phyloP scores from a whole-genome alignment of 2,113 vertebrate genomes.

The Phyllopteryx taeniolatus region DNA sequence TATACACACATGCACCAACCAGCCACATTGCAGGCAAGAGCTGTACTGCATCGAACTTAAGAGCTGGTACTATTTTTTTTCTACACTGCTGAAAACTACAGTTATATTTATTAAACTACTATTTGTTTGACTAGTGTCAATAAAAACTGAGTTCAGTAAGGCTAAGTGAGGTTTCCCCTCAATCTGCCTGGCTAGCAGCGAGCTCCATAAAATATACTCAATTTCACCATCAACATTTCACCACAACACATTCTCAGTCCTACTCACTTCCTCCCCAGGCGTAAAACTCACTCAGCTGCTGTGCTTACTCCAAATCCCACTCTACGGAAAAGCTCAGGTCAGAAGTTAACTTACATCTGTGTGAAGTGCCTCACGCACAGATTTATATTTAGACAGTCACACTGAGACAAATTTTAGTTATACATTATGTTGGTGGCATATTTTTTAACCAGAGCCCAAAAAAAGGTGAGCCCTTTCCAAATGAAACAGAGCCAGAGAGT shows the following conservation, averaged over 20 bases:
- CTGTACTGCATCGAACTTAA: background rate
- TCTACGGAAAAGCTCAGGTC: slow-evolving; percentile 13
- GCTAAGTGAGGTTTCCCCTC: background rate
- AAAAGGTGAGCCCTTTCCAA: slow-evolving; percentile 65
- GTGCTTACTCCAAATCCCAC: slow-evolving; percentile 21
- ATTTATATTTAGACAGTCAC: slow-evolving; percentile 58
- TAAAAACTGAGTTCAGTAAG: background rate
- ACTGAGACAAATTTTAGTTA: slow-evolving; percentile 47
- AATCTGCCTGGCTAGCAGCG: slow-evolving; percentile 3
- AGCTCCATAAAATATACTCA: slow-evolving; percentile 10
- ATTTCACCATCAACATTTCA: slow-evolving; percentile 44
- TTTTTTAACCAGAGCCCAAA: slow-evolving; percentile 50
- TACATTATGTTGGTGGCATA: slow-evolving; percentile 53
- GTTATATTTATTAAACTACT: no score
- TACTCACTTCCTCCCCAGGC: slow-evolving; percentile 24
- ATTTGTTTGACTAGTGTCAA: no score
- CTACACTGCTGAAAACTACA: background rate
- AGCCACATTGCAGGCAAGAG: background rate
- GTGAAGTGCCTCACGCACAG: slow-evolving; percentile 37
- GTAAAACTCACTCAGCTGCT: slow-evolving; percentile 37
- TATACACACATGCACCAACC: background rate
- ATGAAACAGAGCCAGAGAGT: slow-evolving; percentile 71
- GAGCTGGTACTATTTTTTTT: background rate
- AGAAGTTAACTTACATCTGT: slow-evolving; percentile 46
- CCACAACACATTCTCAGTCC: slow-evolving; percentile 32